phyloP scores from a whole-genome alignment of 1,140 invertebrate species.

The Drosophila albomicans region DNA sequence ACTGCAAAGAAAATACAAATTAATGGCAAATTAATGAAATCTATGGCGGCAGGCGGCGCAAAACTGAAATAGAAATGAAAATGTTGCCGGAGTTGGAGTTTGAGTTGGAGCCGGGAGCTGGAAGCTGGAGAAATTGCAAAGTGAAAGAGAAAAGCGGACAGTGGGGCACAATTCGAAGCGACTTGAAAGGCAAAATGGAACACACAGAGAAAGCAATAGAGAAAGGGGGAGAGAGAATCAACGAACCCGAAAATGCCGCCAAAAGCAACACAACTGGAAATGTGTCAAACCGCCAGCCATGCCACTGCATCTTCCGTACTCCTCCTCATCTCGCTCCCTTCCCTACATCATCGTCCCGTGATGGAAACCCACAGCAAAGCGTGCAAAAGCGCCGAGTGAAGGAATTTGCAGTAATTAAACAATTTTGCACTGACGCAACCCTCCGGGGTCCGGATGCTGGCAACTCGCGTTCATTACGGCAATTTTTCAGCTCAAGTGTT shows the following conservation, averaged over 20 bases:
- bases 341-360: background rate
- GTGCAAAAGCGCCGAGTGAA: slow-evolving; percentile 56
- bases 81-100: background rate
- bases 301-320: slow-evolving; percentile 16
- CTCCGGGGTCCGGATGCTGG: slow-evolving; percentile 45
- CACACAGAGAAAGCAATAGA: too few relatives aligned
- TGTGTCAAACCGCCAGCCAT: slow-evolving; percentile 70
- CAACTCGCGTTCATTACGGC: slow-evolving; percentile 76
- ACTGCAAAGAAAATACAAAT: slow-evolving; percentile 82
- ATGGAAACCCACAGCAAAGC: slow-evolving; percentile 44
- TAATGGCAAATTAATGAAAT: slow-evolving; percentile 82
- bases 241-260: slow-evolving; percentile 69
- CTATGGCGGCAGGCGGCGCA: slow-evolving; percentile 37
- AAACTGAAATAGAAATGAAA: slow-evolving; percentile 11
- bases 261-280: slow-evolving; percentile 72
- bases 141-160: slow-evolving; percentile 6
- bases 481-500: slow-evolving; percentile 83
- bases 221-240: slow-evolving; percentile 51
- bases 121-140: slow-evolving; percentile 15
- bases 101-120: background rate
- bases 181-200: background rate
- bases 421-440: slow-evolving; percentile 67
- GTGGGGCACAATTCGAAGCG: background rate
- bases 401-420: slow-evolving; percentile 82
- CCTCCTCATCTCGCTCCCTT: background rate